Evolutionary conservation across 2,888 invertebrate species (phyloP).

Genomic region (Ypsolopha scabrella): DNA sequence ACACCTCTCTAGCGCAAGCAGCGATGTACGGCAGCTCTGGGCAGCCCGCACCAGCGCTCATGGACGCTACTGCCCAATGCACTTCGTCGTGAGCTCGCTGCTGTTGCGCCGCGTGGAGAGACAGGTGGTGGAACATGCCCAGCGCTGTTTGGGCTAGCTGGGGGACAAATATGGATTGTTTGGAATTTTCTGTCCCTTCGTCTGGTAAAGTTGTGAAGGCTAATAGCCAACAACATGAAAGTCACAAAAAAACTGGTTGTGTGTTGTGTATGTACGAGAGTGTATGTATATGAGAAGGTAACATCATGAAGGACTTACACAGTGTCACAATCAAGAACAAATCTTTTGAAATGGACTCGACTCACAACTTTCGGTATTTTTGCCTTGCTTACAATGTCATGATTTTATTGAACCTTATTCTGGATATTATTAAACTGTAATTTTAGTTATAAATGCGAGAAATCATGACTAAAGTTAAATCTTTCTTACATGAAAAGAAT

Average conservation of each 20-base stretch:
- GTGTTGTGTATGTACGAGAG: no score
- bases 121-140: slow-evolving; percentile 50
- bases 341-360: no score
- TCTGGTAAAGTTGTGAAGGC: neutral
- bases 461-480: no score
- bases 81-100: slow-evolving; percentile 55
- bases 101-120: slow-evolving; percentile 52
- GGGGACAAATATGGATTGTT: neutral
- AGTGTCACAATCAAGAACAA: neutral
- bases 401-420: no score
- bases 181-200: no score
- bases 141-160: slow-evolving; percentile 56
- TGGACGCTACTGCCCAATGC: slow-evolving; percentile 38
- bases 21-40: slow-evolving; percentile 36
- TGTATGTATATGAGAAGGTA: no score
- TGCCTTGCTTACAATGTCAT: no score
- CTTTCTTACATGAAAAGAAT: no score
- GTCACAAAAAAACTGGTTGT: neutral
- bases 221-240: neutral
- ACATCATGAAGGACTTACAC: neutral
- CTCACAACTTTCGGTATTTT: no score
- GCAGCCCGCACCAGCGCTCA: slow-evolving; percentile 29
- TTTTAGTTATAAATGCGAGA: no score
- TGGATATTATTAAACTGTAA: no score
- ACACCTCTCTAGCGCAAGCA: slow-evolving; percentile 40